These are phyloP conservation scores for Phengaris arion DNA, from an alignment of 2,888 invertebrate genomes.

Conservation along the genomic window DNA sequence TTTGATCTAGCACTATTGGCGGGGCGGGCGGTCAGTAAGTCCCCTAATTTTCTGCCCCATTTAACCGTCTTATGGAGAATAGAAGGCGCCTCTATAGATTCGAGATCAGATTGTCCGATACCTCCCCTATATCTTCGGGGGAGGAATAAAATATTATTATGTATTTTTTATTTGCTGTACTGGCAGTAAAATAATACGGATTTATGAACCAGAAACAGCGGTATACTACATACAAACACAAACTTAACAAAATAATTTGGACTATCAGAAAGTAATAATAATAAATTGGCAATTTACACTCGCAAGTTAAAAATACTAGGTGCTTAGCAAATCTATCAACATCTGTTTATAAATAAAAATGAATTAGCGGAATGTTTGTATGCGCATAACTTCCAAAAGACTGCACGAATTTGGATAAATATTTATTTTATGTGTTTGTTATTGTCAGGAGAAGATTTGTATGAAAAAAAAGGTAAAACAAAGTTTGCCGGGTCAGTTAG, in stretches of 20 bases:
- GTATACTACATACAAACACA: conserved; percentile 25
- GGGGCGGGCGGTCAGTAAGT: conserved; percentile 55
- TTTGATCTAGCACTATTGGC: conserved; percentile 33
- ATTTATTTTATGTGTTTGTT: too few species aligned
- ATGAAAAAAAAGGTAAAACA: too few species aligned
- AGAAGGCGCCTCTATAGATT: conserved; percentile 71
- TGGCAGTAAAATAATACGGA: conserved; percentile 19
- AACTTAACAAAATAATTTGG: not conserved
- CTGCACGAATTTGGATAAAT: too few species aligned
- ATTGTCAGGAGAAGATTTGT: too few species aligned
- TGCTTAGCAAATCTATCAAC: too few species aligned
- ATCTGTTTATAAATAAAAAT: too few species aligned
- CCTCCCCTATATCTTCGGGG: conserved; percentile 49
- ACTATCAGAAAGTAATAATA: too few species aligned
- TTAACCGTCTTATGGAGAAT: conserved; percentile 70
- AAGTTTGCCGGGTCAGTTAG: too few species aligned
- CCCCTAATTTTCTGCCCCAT: conserved; percentile 75
- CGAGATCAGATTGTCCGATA: conserved; percentile 62
- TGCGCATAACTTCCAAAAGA: too few species aligned
- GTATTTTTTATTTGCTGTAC: conserved; percentile 30
- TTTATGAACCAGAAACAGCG: not conserved
- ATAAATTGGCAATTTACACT: too few species aligned
- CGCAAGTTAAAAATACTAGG: too few species aligned
- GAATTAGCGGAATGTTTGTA: too few species aligned
- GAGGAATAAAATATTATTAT: conserved; percentile 31